phyloP scores from a whole-genome alignment of 2,797 vertebrate species.

The Allobates femoralis region DNA sequence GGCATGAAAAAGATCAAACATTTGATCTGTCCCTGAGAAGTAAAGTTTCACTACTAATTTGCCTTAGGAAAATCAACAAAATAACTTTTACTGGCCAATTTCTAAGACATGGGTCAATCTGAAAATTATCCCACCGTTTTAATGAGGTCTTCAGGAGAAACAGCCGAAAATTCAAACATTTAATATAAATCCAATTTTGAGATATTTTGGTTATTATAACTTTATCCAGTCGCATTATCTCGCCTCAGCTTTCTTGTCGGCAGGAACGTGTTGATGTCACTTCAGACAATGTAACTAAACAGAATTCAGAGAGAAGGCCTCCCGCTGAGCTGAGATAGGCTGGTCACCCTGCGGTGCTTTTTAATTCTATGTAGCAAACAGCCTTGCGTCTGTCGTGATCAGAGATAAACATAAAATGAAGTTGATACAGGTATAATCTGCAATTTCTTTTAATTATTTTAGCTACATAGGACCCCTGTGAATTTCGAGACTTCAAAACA shows the following conservation, averaged over 20 bases:
- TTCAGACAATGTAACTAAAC: conserved; percentile 29
- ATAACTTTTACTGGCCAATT: neutral
- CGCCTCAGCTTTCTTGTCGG: neutral
- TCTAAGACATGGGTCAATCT: neutral
- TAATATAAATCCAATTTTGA: neutral
- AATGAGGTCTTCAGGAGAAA: neutral
- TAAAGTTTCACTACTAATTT: neutral
- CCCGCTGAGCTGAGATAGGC: conserved; percentile 37
- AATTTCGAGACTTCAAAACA: conserved; percentile 33
- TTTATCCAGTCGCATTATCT: conserved; percentile 1
- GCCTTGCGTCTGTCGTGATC: conserved; percentile 25
- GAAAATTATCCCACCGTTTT: neutral
- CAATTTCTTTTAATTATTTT: conserved; percentile 43
- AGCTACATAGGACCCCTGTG: conserved; percentile 25
- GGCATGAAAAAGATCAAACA: neutral
- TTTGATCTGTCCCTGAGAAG: neutral
- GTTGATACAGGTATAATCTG: conserved; percentile 23
- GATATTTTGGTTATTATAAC: neutral
- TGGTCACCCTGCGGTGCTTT: conserved; percentile 26
- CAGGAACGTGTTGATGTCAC: neutral
- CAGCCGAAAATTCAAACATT: neutral
- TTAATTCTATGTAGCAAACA: conserved; percentile 43
- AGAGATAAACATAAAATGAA: conserved; percentile 34
- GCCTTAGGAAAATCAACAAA: neutral
- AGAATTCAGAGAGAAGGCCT: conserved; percentile 14